phyloP scores from a whole-genome alignment of 2,113 vertebrate genomes.

The Phalacrocorax aristotelis region DNA sequence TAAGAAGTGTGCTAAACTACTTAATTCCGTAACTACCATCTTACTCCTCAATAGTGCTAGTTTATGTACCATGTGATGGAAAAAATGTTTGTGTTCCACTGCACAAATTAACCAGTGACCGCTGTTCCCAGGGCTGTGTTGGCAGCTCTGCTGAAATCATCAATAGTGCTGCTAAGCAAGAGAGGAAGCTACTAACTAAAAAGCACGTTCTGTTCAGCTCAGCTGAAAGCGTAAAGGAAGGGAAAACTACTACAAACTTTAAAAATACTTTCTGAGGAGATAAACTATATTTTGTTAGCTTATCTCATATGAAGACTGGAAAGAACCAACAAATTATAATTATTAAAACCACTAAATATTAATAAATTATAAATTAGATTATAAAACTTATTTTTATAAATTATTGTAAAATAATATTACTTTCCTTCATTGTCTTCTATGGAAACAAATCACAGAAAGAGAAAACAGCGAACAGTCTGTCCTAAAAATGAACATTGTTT shows the following conservation, averaged over 20 bases:
- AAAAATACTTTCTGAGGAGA: not conserved
- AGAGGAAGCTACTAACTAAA: slow-evolving; percentile 9
- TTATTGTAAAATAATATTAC: not conserved
- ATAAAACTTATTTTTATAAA: not conserved
- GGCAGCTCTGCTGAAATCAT: slow-evolving; percentile 40
- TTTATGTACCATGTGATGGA: slow-evolving; percentile 9
- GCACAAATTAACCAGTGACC: slow-evolving; percentile 49
- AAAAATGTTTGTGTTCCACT: slow-evolving; percentile 50
- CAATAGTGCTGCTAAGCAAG: slow-evolving; percentile 25
- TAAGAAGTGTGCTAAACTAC: not conserved
- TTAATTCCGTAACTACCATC: not conserved
- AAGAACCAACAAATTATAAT: not conserved
- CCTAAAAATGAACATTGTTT: not conserved
- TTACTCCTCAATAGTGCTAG: not conserved
- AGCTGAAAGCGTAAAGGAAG: not conserved
- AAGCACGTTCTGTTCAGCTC: not conserved
- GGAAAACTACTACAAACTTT: not conserved
- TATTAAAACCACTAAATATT: not conserved
- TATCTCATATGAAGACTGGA: not conserved
- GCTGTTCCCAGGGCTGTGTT: slow-evolving; percentile 34
- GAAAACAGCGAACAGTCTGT: not conserved
- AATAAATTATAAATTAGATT: not conserved
- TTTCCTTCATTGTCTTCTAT: not conserved
- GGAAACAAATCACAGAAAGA: not conserved
- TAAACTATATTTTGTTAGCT: not conserved